phyloP scores from a whole-genome alignment of 2,888 invertebrate species.

The Molanna angustata region DNA sequence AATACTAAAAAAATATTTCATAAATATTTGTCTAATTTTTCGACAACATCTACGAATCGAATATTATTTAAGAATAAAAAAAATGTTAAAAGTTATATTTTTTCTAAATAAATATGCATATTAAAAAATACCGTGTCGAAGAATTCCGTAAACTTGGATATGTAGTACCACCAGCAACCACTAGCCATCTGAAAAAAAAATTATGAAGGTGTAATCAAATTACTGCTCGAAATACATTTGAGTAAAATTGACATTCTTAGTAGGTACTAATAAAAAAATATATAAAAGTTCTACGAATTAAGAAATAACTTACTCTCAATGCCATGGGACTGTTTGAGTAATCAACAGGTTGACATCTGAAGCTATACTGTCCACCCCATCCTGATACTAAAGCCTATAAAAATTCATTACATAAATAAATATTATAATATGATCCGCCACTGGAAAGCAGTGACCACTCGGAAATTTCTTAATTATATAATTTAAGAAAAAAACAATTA shows the following conservation, averaged over 20 bases:
- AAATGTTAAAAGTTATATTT: too few relatives aligned
- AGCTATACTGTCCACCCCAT: constrained; percentile 78
- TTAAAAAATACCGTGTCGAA: constrained; percentile 85
- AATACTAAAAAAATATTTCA: too few relatives aligned
- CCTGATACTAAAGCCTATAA: constrained; percentile 59
- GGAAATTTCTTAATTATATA: too few relatives aligned
- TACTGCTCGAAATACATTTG: not conserved
- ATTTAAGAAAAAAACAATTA: too few relatives aligned
- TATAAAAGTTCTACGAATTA: too few relatives aligned
- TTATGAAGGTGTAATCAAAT: not conserved
- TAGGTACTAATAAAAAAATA: too few relatives aligned
- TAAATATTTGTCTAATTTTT: not conserved
- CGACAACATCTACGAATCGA: constrained; percentile 34
- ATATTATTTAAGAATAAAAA: too few relatives aligned
- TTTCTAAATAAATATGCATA: too few relatives aligned
- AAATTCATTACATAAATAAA: too few relatives aligned
- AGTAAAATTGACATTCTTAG: too few relatives aligned
- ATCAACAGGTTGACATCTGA: constrained; percentile 85
- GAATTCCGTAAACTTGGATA: constrained; percentile 93
- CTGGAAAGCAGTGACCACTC: too few relatives aligned
- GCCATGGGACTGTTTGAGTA: constrained; percentile 72
- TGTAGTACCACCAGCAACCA: constrained; percentile 92
- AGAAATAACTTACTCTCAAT: constrained; percentile 57
- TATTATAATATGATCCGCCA: too few relatives aligned
- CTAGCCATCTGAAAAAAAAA: constrained; percentile 66